These are phyloP conservation scores for Phytoseiulus persimilis DNA, from an alignment of 2,888 invertebrate species.

Conservation along the genomic window DNA sequence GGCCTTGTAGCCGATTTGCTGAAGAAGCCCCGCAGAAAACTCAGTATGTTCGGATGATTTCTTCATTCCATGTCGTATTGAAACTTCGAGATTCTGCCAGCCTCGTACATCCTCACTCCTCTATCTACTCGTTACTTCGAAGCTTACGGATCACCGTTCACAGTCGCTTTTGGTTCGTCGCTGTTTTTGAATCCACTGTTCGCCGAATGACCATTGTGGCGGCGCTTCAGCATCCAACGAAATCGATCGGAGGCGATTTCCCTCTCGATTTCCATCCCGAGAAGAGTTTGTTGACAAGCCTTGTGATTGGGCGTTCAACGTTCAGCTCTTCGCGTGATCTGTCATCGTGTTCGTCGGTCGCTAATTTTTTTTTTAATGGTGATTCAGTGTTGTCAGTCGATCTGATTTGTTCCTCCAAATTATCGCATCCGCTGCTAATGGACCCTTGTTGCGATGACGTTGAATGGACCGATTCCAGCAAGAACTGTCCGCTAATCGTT, in stretches of 20 bases:
- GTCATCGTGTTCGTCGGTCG: background rate
- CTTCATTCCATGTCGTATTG: background rate
- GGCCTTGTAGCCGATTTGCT: background rate
- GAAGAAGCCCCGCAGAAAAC: background rate
- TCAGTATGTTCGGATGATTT: background rate
- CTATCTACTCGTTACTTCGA: background rate
- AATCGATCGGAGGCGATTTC: no score
- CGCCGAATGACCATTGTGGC: no score
- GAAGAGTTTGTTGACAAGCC: no score
- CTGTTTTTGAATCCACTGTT: no score
- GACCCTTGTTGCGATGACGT: background rate
- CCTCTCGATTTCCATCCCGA: no score
- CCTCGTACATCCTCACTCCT: background rate
- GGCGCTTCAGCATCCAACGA: no score
- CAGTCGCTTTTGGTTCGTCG: no score
- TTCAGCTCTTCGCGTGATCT: no score
- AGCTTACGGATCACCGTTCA: background rate
- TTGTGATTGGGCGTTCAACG: no score
- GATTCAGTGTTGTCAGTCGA: background rate
- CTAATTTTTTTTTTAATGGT: background rate
- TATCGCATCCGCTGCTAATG: background rate
- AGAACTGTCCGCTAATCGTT: background rate
- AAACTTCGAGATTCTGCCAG: background rate
- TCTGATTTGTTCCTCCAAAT: background rate
- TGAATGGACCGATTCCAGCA: background rate